These are phyloP conservation scores for Cotesia chilonis DNA, from an alignment of 1,140 invertebrate species.

Conservation along the genomic window DNA sequence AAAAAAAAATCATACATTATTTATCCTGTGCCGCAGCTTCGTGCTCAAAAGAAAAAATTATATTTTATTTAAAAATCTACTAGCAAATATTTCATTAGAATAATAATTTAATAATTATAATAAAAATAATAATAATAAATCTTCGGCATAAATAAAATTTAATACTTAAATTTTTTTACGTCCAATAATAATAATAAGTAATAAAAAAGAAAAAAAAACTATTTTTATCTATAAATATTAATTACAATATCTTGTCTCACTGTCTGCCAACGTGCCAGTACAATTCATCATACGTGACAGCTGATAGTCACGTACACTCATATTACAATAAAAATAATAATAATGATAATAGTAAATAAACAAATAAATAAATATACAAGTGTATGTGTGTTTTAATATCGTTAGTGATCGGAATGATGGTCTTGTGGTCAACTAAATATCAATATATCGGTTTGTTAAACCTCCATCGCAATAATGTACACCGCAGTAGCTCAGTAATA, in stretches of 20 bases:
- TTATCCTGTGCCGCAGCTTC: no score
- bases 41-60: not conserved
- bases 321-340: constrained; percentile 6
- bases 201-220: not conserved
- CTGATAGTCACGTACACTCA: not conserved
- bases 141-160: not conserved
- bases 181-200: not conserved
- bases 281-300: constrained; percentile 27
- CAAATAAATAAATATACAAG: constrained; percentile 24
- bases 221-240: not conserved
- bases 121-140: not conserved
- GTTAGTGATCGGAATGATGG: constrained; percentile 7
- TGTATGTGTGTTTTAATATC: constrained; percentile 30
- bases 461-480: not conserved
- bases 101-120: not conserved
- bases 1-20: no score
- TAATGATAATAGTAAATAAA: not conserved
- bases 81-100: not conserved
- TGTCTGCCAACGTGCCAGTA: constrained; percentile 30
- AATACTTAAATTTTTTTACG: not conserved
- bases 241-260: constrained; percentile 14
- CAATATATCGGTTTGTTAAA: constrained; percentile 8
- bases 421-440: constrained; percentile 26
- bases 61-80: constrained; percentile 1
- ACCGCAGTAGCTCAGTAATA: no score